Evolutionary conservation across 2,888 invertebrate genomes (phyloP), one percentile per base, ranked within the genome.

Genomic region (Cylindroiulus punctatus): DNA sequence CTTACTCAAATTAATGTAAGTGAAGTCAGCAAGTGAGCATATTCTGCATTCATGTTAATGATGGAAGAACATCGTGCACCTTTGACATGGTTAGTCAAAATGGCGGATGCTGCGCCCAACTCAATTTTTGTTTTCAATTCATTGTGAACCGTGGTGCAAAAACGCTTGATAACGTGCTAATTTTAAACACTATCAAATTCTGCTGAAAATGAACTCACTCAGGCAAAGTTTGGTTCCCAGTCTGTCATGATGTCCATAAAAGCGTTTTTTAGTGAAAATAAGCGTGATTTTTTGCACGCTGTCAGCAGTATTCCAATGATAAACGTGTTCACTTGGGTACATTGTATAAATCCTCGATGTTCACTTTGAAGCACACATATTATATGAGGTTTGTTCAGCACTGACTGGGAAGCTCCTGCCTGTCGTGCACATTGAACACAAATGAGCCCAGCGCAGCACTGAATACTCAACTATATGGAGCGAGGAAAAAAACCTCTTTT

Each of bases 21-120:
- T n/a, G n/a, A n/a, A n/a, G n/a, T n/a, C n/a, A n/a, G n/a, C n/a
- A n/a, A n/a, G n/a, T n/a, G n/a, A n/a, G n/a, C n/a, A n/a, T n/a
- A n/a, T n/a, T n/a, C n/a, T n/a, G n/a, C n/a, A n/a, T n/a, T n/a
- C n/a, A n/a, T n/a, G n/a, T n/a, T n/a, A n/a, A n/a, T n/a, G n/a
- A n/a, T n/a, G n/a, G n/a, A n/a, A n/a, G n/a, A n/a, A n/a, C n/a
- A n/a, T n/a, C n/a, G n/a, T 47, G 10, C 1, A 47, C 12, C 14
- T 47, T 47, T 47, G 47, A 36, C 47, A 57, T 65, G 65, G 65
- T 65, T 65, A 65, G 65, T 65, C 7, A 65, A 26, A 65, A 65
- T 65, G 65, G 65, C 8, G 22, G 8, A 8, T 1, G 5, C n/a
- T 52, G 7, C 5, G n/a, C n/a, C 52, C n/a, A 52, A 26, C n/a